Evolutionary conservation across 1,140 invertebrate genomes (phyloP), one percentile per base, ranked within the genome.

Genomic region (Ceratoteleas bidentatus): DNA sequence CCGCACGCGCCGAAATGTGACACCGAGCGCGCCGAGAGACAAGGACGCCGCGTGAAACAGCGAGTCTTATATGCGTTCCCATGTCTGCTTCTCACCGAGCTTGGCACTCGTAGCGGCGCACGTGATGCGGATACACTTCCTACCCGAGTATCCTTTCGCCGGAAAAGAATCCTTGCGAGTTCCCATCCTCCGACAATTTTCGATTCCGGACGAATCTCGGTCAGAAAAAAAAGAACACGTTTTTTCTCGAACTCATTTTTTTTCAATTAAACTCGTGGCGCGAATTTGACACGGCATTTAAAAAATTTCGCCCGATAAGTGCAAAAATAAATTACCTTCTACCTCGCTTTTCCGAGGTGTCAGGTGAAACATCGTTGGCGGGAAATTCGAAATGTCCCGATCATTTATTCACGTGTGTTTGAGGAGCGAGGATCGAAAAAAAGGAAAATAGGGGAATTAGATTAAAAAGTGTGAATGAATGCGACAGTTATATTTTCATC

Each of bases 1-100:
- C 80, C 89, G 88, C 88, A 90, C 88, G 89, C 86, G 89, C 87
- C 88, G 88, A 89, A 90, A 90, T 83, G 65, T 80, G 88, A 90
- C 73, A 90, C 88, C 79, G 64, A 66, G 56, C 64, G 73, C 82
- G 53, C 24, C 24, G 58, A 72, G 49, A 4, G 36, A 75, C 54
- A 56, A 62, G 62, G 58, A 73, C 56, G 50, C 61, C 60, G 38
- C 47, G 64, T 54, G 34, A 78, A 60, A 57, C 53, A 53, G 72
- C 78, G 88, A 89, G 84, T 80, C 89, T 83, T 88, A 69, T 74
- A 88, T 69, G 76, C 68, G 79, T 77, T 84, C 82, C 69, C 77
- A 74, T 80, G 69, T 80, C 77, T 65, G 47, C 54, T 66, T 83
- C 81, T 83, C 79, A 78, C 61, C 47, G 38, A 54, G 66, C 75